Percentiles rank a stretch among this genome's conserved stretches.
phyloP scores from a whole-genome alignment of 2,113 vertebrate genomes.

The Dipodomys merriami region DNA sequence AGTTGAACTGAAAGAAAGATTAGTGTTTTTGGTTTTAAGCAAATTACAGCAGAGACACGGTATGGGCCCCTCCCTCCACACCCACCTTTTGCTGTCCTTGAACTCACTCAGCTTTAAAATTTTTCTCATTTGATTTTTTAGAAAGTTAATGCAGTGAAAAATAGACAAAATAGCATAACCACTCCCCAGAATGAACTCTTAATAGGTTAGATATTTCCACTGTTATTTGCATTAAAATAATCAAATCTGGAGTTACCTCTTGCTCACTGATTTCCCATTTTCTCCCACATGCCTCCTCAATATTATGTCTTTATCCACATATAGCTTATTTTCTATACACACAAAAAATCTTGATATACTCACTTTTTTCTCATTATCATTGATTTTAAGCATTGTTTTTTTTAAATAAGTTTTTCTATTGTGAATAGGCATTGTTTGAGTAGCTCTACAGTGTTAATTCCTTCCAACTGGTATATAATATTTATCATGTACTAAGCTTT shows the following conservation, averaged over 20 bases:
- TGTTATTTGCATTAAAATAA: conserved; percentile 47
- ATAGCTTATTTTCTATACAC: not conserved
- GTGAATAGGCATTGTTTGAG: not conserved
- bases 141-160: conserved; percentile 29
- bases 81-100: not conserved
- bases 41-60: not conserved
- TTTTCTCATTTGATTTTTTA: not conserved
- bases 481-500: not conserved
- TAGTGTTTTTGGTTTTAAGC: not conserved
- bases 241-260: not conserved
- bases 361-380: not conserved
- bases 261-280: not conserved
- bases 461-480: not conserved
- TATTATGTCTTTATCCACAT: no score
- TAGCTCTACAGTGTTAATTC: not conserved
- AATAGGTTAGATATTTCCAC: not conserved
- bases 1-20: conserved; percentile 41
- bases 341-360: not conserved
- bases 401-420: no score
- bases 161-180: conserved; percentile 16
- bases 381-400: not conserved
- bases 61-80: not conserved
- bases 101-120: not conserved
- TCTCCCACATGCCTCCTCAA: not conserved
- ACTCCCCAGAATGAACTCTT: conserved; percentile 40